These are phyloP conservation scores for Malurus cyaneus DNA, from an alignment of 2,113 vertebrate genomes.

Conservation along the genomic window DNA sequence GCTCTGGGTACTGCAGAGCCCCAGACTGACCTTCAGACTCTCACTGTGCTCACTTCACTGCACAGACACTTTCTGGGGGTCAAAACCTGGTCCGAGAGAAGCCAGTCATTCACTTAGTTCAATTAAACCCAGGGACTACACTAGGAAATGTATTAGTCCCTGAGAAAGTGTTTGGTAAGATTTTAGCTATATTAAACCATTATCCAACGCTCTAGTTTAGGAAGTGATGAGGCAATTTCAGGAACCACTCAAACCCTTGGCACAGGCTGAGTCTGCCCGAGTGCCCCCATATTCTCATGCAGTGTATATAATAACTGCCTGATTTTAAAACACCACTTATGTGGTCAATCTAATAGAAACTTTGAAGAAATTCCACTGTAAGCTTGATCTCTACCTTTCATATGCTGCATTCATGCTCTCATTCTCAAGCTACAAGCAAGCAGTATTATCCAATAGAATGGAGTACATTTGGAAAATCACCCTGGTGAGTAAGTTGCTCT, in stretches of 20 bases:
- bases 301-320: neutral
- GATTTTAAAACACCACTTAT: neutral
- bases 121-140: neutral
- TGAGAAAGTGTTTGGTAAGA: neutral
- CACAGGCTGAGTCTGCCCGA: neutral
- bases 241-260: neutral
- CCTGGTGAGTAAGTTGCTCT: neutral
- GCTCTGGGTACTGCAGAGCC: accelerated
- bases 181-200: neutral
- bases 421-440: neutral
- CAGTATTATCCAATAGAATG: neutral
- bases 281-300: neutral
- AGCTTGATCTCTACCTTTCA: neutral
- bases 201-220: neutral
- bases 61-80: neutral
- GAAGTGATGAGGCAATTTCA: neutral
- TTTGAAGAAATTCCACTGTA: neutral
- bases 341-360: neutral
- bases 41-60: neutral
- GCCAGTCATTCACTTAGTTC: neutral
- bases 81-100: neutral
- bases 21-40: accelerated
- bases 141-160: neutral
- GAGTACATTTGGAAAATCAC: conserved; percentile 5
- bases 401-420: neutral